phyloP scores from a whole-genome alignment of 2,113 vertebrate genomes.

The Microtus oregoni region DNA sequence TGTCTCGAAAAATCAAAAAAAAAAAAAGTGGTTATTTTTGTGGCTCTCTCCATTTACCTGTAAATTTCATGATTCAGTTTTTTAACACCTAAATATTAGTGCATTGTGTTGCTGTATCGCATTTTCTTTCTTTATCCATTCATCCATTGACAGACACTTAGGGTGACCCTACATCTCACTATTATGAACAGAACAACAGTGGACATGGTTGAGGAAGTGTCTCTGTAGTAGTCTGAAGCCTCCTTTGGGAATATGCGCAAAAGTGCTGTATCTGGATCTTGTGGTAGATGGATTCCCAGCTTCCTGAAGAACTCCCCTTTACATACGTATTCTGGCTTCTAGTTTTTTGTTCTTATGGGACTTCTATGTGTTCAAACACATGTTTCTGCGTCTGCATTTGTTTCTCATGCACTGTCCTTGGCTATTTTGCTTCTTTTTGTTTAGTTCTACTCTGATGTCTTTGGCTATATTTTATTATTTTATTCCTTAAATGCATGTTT shows the following conservation, averaged over 20 bases:
- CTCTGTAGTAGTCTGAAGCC: not conserved
- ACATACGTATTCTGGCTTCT: not conserved
- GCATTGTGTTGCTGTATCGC: not conserved
- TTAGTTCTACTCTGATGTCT: not conserved
- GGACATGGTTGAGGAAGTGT: not conserved
- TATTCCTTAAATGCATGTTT: not conserved
- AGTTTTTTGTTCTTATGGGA: not conserved
- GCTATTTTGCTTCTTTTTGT: not conserved
- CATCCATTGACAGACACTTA: not conserved
- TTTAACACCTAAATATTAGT: too few relatives aligned
- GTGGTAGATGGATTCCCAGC: too few relatives aligned
- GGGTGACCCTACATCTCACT: not conserved
- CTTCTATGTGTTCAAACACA: not conserved
- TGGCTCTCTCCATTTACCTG: too few relatives aligned
- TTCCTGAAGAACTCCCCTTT: not conserved
- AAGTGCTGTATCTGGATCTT: not conserved
- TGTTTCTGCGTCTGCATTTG: not conserved
- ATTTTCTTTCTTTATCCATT: not conserved
- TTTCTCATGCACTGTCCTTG: not conserved
- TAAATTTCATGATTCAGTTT: not conserved
- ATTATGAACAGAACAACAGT: not conserved
- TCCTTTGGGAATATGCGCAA: not conserved
- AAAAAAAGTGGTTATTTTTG: too few relatives aligned
- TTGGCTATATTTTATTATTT: not conserved
- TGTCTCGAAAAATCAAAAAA: too few relatives aligned